A percentile compares a stretch with the other conserved stretches of the same genome.
phyloP scores from a whole-genome alignment of 2,888 invertebrate genomes.

The Adelognathus sp. region DNA sequence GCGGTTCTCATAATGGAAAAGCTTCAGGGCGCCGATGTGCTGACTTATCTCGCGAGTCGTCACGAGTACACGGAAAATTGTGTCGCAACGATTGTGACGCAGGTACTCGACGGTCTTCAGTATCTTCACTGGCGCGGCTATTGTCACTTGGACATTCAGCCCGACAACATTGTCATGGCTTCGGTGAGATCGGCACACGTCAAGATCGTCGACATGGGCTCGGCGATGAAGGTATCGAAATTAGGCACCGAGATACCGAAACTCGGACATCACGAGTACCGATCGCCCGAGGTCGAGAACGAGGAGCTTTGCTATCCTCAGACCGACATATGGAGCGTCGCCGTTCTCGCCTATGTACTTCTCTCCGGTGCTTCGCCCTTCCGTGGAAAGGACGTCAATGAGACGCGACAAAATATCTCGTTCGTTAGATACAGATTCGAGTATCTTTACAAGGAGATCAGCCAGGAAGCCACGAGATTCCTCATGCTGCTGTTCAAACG shows the following conservation, averaged over 20 bases:
- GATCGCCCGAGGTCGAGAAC: conserved; percentile 94
- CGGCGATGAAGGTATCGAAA: conserved; percentile 91
- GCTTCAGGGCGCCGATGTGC: conserved; percentile 94
- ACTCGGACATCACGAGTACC: conserved; percentile 89
- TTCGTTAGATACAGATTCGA: conserved; percentile 97
- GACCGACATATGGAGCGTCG: conserved; percentile 98
- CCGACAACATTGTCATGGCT: conserved; percentile 97
- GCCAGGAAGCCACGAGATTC: conserved; percentile 96
- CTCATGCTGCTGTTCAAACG: conserved; percentile 97
- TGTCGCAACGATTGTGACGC: conserved; percentile 92
- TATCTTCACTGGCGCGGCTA: conserved; percentile 97
- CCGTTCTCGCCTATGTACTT: conserved; percentile 94
- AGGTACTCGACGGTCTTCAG: conserved; percentile 94
- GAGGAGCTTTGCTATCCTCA: conserved; percentile 94
- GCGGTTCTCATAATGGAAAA: conserved; percentile 91
- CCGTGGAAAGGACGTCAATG: conserved; percentile 90
- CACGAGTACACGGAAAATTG: conserved; percentile 97
- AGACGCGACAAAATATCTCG: conserved; percentile 95
- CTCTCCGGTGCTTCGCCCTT: conserved; percentile 97
- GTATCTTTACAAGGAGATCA: conserved; percentile 95
- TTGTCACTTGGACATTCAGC: conserved; percentile 94
- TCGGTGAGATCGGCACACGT: conserved; percentile 92
- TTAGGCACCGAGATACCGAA: conserved; percentile 87
- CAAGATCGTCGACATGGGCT: conserved; percentile 96
- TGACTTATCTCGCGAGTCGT: conserved; percentile 93